Evolutionary conservation across 2,113 vertebrate species (phyloP).

Genomic region (Caracal caracal): DNA sequence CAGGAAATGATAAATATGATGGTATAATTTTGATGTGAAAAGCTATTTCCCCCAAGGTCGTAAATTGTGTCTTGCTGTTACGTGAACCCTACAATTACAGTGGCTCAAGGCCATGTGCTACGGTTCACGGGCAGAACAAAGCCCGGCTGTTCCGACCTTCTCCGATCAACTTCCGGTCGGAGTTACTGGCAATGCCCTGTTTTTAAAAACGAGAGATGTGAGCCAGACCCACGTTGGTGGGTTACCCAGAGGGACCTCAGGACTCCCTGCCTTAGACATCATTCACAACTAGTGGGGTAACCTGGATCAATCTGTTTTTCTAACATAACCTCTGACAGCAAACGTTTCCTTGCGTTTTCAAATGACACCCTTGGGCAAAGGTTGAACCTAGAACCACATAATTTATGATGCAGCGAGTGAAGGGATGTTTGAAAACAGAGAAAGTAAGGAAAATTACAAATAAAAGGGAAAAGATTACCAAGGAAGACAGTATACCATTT

Average conservation of each 20-base stretch:
- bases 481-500: fast-evolving
- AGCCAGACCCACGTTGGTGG: fast-evolving
- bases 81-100: constrained; percentile 53
- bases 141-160: fast-evolving
- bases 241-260: not conserved
- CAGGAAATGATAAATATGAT: constrained; percentile 36
- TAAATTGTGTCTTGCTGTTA: constrained; percentile 60
- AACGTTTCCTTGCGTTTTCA: not conserved
- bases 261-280: not conserved
- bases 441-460: not conserved
- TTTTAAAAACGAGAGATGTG: fast-evolving
- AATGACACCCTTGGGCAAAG: not conserved
- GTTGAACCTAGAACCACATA: not conserved
- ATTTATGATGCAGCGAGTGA: not conserved
- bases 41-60: not conserved
- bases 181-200: not conserved
- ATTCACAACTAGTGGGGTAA: fast-evolving
- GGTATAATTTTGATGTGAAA: not conserved
- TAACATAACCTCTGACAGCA: not conserved
- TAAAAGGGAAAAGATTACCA: not conserved
- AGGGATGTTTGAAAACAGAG: not conserved
- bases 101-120: not conserved
- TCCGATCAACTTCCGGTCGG: not conserved
- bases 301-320: not conserved
- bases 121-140: not conserved